Conservation (phyloP, 1,140 invertebrate species). For the Drosophila quadrilineata region DNA sequence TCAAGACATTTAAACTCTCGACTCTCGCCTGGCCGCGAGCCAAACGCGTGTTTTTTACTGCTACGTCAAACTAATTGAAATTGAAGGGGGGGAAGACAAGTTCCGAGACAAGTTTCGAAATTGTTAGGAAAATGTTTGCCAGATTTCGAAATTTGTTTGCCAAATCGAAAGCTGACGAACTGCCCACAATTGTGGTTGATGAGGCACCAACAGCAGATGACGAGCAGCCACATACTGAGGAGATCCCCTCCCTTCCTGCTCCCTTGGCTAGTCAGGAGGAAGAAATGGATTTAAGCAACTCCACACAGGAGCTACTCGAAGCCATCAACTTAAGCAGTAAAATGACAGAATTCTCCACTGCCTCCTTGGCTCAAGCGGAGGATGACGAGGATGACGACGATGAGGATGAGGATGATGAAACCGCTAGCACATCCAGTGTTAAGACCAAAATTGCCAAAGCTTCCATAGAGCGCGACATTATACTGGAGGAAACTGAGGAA, state of each 20-base stretch:
- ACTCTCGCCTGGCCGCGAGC: conserved; percentile 54
- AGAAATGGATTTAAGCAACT: conserved; percentile 37
- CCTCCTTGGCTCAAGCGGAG: conserved; percentile 33
- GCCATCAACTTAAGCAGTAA: conserved; percentile 49
- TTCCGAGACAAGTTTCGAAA: neutral
- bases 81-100: conserved; percentile 2
- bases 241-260: conserved; percentile 1
- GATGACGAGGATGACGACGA: conserved; percentile 30
- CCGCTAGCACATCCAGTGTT: conserved; percentile 59
- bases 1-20: conserved; percentile 20
- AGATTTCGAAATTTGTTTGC: conserved; percentile 78
- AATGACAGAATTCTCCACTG: conserved; percentile 43
- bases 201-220: conserved; percentile 7
- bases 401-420: conserved; percentile 61
- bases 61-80: conserved; percentile 63
- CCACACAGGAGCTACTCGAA: conserved; percentile 51
- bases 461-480: conserved; percentile 61
- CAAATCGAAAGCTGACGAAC: conserved; percentile 58
- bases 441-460: conserved; percentile 67
- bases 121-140: conserved; percentile 59
- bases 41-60: conserved; percentile 63
- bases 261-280: conserved; percentile 59
- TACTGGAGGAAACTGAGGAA: conserved; percentile 42
- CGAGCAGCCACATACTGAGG: neutral
- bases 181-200: conserved; percentile 56